A percentile compares a stretch with the other conserved stretches of the same genome.
These are phyloP conservation scores for Eurystomus gularis DNA, from an alignment of 2,113 vertebrate species.

Conservation along the genomic window DNA sequence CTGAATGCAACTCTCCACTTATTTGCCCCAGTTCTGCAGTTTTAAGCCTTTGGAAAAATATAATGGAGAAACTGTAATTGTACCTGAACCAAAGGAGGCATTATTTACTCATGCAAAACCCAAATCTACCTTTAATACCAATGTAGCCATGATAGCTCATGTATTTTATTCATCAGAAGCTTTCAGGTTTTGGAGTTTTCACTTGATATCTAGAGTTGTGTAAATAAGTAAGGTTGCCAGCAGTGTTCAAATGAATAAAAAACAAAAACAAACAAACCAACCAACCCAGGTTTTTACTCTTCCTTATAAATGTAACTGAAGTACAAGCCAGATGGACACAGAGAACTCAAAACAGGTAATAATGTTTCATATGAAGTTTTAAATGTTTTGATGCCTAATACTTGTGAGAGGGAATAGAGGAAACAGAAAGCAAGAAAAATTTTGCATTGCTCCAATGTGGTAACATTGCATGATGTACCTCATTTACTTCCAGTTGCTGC, in stretches of 20 bases:
- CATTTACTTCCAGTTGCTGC: not conserved
- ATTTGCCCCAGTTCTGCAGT: not conserved
- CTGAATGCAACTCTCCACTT: not conserved
- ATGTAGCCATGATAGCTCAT: not conserved
- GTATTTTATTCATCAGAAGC: not conserved
- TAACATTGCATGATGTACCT: not conserved
- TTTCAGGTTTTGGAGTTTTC: not conserved
- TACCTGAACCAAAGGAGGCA: not conserved
- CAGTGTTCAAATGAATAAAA: not conserved
- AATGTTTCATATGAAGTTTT: not conserved
- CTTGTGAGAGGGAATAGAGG: not conserved
- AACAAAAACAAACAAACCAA: not conserved
- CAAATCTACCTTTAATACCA: not conserved
- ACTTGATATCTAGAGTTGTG: not conserved
- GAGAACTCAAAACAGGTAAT: not conserved
- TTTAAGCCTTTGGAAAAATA: not conserved
- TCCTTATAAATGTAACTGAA: not conserved
- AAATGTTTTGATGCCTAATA: not conserved
- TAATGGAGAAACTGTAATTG: not conserved
- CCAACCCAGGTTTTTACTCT: not conserved
- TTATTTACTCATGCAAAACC: not conserved
- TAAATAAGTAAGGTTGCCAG: not conserved
- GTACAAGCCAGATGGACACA: not conserved
- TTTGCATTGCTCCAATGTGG: not conserved
- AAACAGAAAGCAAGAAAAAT: not conserved